Base-by-base conservation (phyloP, 2,113 vertebrate species). In the Carassius carassius region DNA sequence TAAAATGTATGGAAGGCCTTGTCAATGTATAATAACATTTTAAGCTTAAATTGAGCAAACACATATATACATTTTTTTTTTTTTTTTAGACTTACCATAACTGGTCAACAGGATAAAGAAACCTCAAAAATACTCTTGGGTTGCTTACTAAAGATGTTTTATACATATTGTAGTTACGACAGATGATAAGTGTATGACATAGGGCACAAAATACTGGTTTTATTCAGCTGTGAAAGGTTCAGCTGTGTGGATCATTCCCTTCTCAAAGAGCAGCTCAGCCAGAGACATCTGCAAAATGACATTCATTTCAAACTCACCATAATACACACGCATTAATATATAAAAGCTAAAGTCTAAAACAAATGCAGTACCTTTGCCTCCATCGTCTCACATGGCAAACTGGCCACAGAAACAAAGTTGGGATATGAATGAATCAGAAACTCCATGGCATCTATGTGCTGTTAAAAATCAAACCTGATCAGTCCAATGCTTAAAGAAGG, bases 361-460 rank as follows among this genome's bases (percentile, higher is more conserved):
- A 70, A 41, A 70, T 41, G 11, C 2, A 76, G 5, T 91, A 96
- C 95, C 93, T 93, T 96, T 14, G 97, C 95, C n/a, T 96, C 94
- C 77, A 92, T 75, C 9, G 91, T 92, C 72, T 94, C 94, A 84
- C 96, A 97, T 0, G 97, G 98, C 78, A 99, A 90, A 80, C 90
- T 94, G 82, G 90, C 92, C 23, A 99, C 94, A 0, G 89, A 90
- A 89, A 98, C 87, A 47, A 96, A 94, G 54, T 95, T 93, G 35
- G 98, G 97, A 89, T 99, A 99, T 11, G 96, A 96, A 81, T 96
- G 95, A 44, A 99, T 95, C 77, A 99, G 93, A 89, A 96, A 95
- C 91, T 99, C 98, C 0, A 97, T 81, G 29, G 96, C 95, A 16
- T 99, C 97, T 4, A 95, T 95, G 84, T 96, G 92, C 95, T 96